Evolutionary conservation across 2,113 vertebrate genomes (phyloP), one percentile per base, ranked within the genome.

Genomic region (Aegotheles bennettii): DNA sequence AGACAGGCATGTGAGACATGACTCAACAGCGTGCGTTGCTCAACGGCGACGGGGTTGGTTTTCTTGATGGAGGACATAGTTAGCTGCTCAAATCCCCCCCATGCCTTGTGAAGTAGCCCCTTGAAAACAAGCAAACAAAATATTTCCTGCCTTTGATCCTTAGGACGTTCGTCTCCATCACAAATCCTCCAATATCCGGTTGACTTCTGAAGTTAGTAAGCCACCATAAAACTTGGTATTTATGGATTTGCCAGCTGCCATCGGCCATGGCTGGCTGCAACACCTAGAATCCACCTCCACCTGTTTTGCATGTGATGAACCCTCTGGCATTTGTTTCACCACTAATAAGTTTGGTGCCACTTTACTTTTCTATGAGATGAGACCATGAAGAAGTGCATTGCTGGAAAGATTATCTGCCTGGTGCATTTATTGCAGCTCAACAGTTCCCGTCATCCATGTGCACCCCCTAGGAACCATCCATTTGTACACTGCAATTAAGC

Each of bases 401-500:
- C 61, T 83, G 38, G 21, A 28, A 70, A 56, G 36, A 29, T 36
- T 18, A 18, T 51, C 71, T 69, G 48, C 25, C 31, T 9, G 20
- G 23, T 38, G 40, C 50, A 35, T 69, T 69, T 53, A 29, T 2
- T 42, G 59, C 61, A 79, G 67, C 54, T 56, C 61, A 53, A 20
- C 28, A 60, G 56, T 71, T 33, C 47, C 2, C 2, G 16, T 50
- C 68, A 31, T 17, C 43, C 1, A 0, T 1, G 0, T 2, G 20
- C 40, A 60, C 3, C 28, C 18, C 38, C 20, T 33, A 7, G 6
- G 85, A 81, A 54, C 20, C 28, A 40, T 1, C 7, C 3, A 1
- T 42, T 36, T 16, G 16, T 29, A 42, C 14, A 8, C 1, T 43
- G 65, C 78, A 68, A 67, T n/a, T n/a, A 25, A 74, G 33, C 24